phyloP scores from a whole-genome alignment of 2,888 invertebrate species.

The Mystacides longicornis region DNA sequence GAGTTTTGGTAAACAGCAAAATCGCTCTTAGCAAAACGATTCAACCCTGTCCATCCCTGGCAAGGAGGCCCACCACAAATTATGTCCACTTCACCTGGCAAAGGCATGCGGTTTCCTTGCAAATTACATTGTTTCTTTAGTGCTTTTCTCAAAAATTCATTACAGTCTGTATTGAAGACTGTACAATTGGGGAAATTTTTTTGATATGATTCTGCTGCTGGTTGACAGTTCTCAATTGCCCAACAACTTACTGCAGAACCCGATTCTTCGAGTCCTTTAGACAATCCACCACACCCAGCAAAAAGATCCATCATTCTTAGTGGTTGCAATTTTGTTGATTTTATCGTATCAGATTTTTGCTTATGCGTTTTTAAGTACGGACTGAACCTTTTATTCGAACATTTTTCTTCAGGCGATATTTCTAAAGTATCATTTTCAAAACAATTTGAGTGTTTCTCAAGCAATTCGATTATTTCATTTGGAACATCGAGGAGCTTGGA shows the following conservation, averaged over 20 bases:
- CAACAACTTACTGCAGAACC: slow-evolving; percentile 40
- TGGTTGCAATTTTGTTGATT: neutral
- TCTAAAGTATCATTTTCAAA: neutral
- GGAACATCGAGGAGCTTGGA: neutral
- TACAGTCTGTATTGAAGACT: slow-evolving; percentile 47
- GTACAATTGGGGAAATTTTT: slow-evolving; percentile 42
- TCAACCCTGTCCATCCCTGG: slow-evolving; percentile 51
- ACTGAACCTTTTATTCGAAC: neutral
- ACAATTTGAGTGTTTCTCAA: neutral
- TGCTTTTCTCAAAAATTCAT: slow-evolving; percentile 29
- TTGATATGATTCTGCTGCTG: slow-evolving; percentile 35
- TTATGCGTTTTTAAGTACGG: neutral
- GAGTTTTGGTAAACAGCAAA: slow-evolving; percentile 49
- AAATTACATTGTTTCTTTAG: slow-evolving; percentile 8
- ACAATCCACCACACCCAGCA: slow-evolving; percentile 49
- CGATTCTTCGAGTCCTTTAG: slow-evolving; percentile 35
- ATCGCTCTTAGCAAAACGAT: slow-evolving; percentile 43
- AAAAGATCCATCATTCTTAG: slow-evolving; percentile 38
- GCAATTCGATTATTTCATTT: neutral
- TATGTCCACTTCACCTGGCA: slow-evolving; percentile 47
- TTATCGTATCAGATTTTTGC: neutral
- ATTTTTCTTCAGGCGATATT: neutral
- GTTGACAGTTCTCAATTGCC: slow-evolving; percentile 46
- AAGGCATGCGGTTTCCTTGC: slow-evolving; percentile 34
- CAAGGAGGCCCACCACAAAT: slow-evolving; percentile 51